Evolutionary conservation across 2,888 invertebrate species (phyloP).

Genomic region (Polydrusus cervinus): DNA sequence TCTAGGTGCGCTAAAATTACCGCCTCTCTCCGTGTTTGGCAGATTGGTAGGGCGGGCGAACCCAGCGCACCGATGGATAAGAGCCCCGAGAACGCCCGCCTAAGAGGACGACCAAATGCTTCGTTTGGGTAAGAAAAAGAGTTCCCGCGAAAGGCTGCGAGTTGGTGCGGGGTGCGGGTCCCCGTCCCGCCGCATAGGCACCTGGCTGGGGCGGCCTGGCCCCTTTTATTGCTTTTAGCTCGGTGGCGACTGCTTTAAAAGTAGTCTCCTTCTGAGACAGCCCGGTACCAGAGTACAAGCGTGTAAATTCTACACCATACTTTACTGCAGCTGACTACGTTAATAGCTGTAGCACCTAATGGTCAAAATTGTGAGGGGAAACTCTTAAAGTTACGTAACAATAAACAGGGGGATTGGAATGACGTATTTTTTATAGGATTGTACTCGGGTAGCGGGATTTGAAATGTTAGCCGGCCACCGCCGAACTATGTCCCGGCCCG

Average conservation of each 20-base stretch:
- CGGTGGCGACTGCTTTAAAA: constrained; percentile 48
- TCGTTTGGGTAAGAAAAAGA: constrained; percentile 54
- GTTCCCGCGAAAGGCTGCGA: constrained; percentile 55
- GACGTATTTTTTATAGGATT: constrained; percentile 37
- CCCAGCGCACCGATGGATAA: constrained; percentile 56
- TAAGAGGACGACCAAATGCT: constrained; percentile 64
- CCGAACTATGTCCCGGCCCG: constrained; percentile 50
- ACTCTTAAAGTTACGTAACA: not conserved
- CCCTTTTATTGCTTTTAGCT: constrained; percentile 54
- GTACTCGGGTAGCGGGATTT: constrained; percentile 41
- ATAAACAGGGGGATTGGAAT: constrained; percentile 33
- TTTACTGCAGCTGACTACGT: constrained; percentile 2
- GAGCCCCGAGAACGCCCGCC: constrained; percentile 56
- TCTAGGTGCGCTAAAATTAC: constrained; percentile 59
- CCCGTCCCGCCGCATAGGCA: constrained; percentile 64
- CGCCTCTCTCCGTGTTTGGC: constrained; percentile 69
- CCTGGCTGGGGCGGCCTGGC: constrained; percentile 49
- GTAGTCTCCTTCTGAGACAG: constrained; percentile 29
- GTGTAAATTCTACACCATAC: constrained; percentile 22
- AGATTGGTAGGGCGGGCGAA: constrained; percentile 62
- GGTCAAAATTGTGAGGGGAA: constrained; percentile 6
- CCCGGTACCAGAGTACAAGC: constrained; percentile 44
- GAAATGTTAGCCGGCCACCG: constrained; percentile 37
- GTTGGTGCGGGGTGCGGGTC: constrained; percentile 61
- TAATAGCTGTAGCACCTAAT: not conserved